A percentile compares a stretch with the other conserved stretches of the same genome.
Evolutionary conservation across 2,797 vertebrate species (phyloP).

Genomic region (Pangasius mekongensis): DNA sequence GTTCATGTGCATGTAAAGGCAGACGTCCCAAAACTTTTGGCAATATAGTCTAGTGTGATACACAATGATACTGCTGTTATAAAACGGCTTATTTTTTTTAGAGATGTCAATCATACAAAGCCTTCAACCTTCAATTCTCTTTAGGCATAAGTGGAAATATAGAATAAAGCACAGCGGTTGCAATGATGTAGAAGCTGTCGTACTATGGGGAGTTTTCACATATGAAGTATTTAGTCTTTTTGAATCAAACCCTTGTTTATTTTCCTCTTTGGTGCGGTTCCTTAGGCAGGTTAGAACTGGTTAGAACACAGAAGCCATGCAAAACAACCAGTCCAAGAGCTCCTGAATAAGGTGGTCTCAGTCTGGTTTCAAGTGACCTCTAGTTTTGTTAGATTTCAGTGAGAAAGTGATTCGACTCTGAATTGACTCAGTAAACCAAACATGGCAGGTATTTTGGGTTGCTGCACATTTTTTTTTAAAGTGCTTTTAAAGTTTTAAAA

Average conservation of each 20-base stretch:
- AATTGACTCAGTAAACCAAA: not conserved
- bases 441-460: not conserved
- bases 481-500: not conserved
- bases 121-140: not conserved
- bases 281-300: not conserved
- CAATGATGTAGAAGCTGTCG: not conserved
- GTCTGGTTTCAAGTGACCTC: not conserved
- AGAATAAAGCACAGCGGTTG: not conserved
- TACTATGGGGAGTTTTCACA: not conserved
- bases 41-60: too few relatives aligned
- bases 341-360: not conserved
- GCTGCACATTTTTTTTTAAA: not conserved
- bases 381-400: not conserved
- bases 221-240: not conserved
- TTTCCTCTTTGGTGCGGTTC: not conserved
- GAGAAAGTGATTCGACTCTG: not conserved
- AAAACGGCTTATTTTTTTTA: too few relatives aligned
- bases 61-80: too few relatives aligned
- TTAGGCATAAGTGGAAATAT: not conserved
- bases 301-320: not conserved
- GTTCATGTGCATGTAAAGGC: too few relatives aligned
- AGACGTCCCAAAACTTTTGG: too few relatives aligned
- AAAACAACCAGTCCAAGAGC: not conserved
- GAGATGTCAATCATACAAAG: not conserved
- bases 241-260: not conserved